Conservation (phyloP, 2,888 invertebrate species). For the Epistrophella euchroma region DNA sequence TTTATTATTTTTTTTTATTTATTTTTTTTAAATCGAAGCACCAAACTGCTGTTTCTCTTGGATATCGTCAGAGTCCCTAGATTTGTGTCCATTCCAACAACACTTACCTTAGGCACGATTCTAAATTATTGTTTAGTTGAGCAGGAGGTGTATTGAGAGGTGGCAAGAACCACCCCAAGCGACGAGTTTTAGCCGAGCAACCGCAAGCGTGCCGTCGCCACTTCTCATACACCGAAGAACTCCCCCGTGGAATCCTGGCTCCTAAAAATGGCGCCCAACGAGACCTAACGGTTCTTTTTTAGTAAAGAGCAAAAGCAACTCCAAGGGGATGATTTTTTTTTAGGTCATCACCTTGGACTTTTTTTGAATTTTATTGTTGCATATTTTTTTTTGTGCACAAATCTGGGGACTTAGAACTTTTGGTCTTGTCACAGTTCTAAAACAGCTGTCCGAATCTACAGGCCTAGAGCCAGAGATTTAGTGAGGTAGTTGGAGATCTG, state of each 20-base stretch:
- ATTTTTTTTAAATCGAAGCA: not conserved
- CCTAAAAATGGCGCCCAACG: slow-evolving; percentile 10
- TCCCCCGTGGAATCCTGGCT: not conserved
- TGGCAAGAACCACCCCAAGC: not conserved
- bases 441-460: not conserved
- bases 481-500: slow-evolving; percentile 1
- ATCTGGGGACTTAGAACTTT: not conserved
- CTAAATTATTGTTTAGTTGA: too few relatives aligned
- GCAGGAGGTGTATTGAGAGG: too few relatives aligned
- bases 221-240: not conserved
- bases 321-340: not conserved
- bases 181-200: not conserved
- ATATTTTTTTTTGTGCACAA: not conserved
- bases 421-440: not conserved
- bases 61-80: not conserved
- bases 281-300: not conserved
- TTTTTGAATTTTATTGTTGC: not conserved
- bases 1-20: not conserved
- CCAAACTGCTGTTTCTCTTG: not conserved
- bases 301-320: not conserved
- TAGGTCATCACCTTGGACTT: not conserved
- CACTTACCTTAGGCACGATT: not conserved
- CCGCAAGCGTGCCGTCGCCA: not conserved
- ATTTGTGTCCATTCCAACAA: not conserved
- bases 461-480: not conserved